phyloP scores from a whole-genome alignment of 2,797 vertebrate species.

The Poeciliopsis presidionis region DNA sequence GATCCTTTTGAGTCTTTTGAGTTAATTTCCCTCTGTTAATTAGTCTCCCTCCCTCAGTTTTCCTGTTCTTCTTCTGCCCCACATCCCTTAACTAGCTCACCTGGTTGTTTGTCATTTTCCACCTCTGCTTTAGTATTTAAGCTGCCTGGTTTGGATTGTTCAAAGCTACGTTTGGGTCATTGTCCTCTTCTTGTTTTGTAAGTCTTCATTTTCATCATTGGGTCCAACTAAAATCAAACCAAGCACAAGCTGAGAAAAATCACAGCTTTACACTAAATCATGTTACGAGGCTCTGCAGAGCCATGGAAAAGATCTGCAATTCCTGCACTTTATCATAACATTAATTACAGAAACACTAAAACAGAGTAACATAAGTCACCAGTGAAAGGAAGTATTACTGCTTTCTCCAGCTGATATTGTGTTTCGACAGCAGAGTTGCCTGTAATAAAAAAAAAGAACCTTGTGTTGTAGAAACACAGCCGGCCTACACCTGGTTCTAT shows the following conservation, averaged over 20 bases:
- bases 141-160: background rate
- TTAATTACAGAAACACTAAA: slow-evolving; percentile 26
- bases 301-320: slow-evolving; percentile 9
- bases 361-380: slow-evolving; percentile 38
- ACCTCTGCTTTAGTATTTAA: background rate
- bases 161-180: background rate
- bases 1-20: background rate
- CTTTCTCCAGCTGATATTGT: slow-evolving; percentile 29
- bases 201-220: background rate
- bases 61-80: background rate
- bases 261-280: slow-evolving; percentile 1
- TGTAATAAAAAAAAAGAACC: slow-evolving; percentile 48
- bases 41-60: background rate
- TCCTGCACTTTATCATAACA: slow-evolving; percentile 35
- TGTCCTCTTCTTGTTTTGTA: background rate
- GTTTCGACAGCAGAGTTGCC: slow-evolving; percentile 57
- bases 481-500: slow-evolving; percentile 26
- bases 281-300: background rate
- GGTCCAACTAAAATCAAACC: background rate
- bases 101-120: background rate
- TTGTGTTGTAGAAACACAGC: slow-evolving; percentile 33
- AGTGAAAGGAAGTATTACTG: slow-evolving; percentile 32
- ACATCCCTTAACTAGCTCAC: background rate
- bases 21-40: background rate
- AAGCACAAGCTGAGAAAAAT: background rate